phyloP scores from a whole-genome alignment of 2,797 vertebrate species.

The Sternarchorhynchus goeldii region DNA sequence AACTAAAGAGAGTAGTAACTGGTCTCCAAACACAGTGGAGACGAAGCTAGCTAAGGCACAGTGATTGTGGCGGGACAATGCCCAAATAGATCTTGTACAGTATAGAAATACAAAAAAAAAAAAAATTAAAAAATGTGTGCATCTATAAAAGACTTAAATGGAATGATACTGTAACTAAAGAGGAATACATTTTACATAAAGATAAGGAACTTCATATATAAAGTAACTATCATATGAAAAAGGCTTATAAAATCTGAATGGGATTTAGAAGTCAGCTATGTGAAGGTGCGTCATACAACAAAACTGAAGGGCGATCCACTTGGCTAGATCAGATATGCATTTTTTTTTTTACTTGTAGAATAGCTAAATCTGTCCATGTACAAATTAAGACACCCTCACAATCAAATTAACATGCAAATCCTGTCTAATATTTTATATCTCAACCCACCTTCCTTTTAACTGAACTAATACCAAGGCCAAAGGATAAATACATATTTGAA shows the following conservation, averaged over 20 bases:
- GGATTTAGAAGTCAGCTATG: background rate
- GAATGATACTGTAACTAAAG: slow-evolving; percentile 38
- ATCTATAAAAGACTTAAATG: slow-evolving; percentile 64
- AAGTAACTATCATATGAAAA: slow-evolving; percentile 21
- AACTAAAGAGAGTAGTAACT: background rate
- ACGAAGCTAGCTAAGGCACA: slow-evolving; percentile 67
- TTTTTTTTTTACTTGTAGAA: no score
- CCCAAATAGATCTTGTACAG: slow-evolving; percentile 59
- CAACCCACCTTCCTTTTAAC: background rate
- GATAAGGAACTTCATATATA: slow-evolving; percentile 18
- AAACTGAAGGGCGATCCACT: no score
- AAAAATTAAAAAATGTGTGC: slow-evolving; percentile 57
- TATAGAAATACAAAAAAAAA: slow-evolving; percentile 66
- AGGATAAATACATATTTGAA: slow-evolving; percentile 22
- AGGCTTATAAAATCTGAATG: background rate
- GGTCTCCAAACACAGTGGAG: background rate
- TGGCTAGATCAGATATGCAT: no score
- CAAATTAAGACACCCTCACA: no score
- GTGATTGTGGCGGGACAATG: slow-evolving; percentile 61
- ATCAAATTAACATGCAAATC: slow-evolving; percentile 15
- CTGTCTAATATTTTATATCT: background rate
- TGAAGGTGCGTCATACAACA: no score
- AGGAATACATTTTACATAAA: slow-evolving; percentile 1
- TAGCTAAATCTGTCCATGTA: no score
- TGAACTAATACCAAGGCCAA: slow-evolving; percentile 24